These are phyloP conservation scores for Onychostoma macrolepis DNA, from an alignment of 2,113 vertebrate genomes.

Conservation along the genomic window DNA sequence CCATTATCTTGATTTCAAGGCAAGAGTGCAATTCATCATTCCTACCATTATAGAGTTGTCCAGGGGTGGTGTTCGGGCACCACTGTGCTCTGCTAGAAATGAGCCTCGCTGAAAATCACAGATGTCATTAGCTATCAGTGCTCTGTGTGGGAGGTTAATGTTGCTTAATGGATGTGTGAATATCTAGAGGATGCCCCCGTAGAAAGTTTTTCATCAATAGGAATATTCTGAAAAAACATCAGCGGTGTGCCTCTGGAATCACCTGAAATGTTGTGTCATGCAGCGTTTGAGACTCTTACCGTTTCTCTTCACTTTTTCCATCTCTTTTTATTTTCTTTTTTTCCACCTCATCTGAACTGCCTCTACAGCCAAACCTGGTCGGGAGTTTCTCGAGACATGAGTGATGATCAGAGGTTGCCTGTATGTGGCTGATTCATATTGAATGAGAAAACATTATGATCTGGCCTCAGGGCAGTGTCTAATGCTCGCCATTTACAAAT, in stretches of 20 bases:
- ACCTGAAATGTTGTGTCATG: slow-evolving; percentile 49
- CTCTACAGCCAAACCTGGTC: slow-evolving; percentile 4
- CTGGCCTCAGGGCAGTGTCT: slow-evolving; percentile 54
- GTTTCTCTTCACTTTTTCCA: not conserved
- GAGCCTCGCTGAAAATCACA: slow-evolving; percentile 51
- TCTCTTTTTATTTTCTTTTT: not conserved
- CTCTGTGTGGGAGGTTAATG: slow-evolving; percentile 60
- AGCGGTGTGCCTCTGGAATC: slow-evolving; percentile 15
- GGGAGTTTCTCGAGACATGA: slow-evolving; percentile 29
- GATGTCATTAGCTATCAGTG: slow-evolving; percentile 57
- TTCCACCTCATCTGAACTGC: slow-evolving; percentile 1
- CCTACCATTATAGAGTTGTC: slow-evolving; percentile 53
- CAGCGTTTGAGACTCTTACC: not conserved
- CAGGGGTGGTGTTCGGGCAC: slow-evolving; percentile 50
- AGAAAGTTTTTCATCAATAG: slow-evolving; percentile 35
- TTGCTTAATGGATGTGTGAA: slow-evolving; percentile 39
- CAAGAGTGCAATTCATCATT: slow-evolving; percentile 49
- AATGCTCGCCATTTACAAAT: slow-evolving; percentile 50
- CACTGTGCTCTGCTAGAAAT: slow-evolving; percentile 54
- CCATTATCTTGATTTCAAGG: slow-evolving; percentile 37
- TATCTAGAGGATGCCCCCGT: slow-evolving; percentile 33
- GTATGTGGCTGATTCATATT: slow-evolving; percentile 49
- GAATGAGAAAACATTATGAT: slow-evolving; percentile 49
- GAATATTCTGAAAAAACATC: slow-evolving; percentile 18
- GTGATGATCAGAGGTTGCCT: slow-evolving; percentile 47